Percentiles rank a stretch among this genome's conserved stretches.
These are phyloP conservation scores for Ancistrus triradiatus DNA, from an alignment of 2,113 vertebrate species.

Conservation along the genomic window DNA sequence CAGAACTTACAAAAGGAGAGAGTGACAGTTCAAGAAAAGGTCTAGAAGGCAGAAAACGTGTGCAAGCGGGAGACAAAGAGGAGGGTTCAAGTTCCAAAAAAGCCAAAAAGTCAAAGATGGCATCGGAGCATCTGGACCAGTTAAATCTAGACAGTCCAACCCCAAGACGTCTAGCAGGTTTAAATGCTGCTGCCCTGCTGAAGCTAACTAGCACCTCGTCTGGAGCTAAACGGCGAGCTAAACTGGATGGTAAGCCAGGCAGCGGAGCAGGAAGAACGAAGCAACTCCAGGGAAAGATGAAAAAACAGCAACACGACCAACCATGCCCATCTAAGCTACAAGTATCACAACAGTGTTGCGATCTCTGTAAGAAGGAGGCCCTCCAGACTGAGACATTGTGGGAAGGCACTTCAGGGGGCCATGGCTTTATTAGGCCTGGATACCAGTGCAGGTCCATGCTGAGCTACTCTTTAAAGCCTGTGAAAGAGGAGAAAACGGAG, in stretches of 20 bases:
- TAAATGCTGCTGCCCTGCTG: slow-evolving; percentile 89
- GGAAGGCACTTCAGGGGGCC: slow-evolving; percentile 51
- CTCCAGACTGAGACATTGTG: slow-evolving; percentile 59
- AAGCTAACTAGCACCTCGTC: slow-evolving; percentile 81
- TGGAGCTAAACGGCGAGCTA: slow-evolving; percentile 66
- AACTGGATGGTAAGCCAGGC: slow-evolving; percentile 59
- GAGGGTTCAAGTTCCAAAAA: slow-evolving; percentile 51
- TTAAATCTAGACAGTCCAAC: slow-evolving; percentile 70
- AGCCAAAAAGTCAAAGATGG: slow-evolving; percentile 49
- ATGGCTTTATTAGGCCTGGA: slow-evolving; percentile 53
- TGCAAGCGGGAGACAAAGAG: slow-evolving; percentile 41
- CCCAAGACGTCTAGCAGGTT: slow-evolving; percentile 90
- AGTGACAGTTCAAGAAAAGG: slow-evolving; percentile 30
- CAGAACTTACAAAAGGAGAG: slow-evolving; percentile 54
- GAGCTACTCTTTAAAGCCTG: slow-evolving; percentile 64
- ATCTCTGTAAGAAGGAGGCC: slow-evolving; percentile 75
- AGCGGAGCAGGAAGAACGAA: slow-evolving; percentile 57
- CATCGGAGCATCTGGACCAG: slow-evolving; percentile 56
- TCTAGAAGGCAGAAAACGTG: slow-evolving; percentile 54
- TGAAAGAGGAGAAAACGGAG: slow-evolving; percentile 72
- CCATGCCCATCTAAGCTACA: slow-evolving; percentile 41
- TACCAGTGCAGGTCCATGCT: slow-evolving; percentile 58
- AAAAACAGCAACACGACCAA: slow-evolving; percentile 56
- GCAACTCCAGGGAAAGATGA: slow-evolving; percentile 61
- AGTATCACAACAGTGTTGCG: slow-evolving; percentile 68